Evolutionary conservation across 2,797 vertebrate genomes (phyloP), one percentile per base, ranked within the genome.

Genomic region (Huso huso): DNA sequence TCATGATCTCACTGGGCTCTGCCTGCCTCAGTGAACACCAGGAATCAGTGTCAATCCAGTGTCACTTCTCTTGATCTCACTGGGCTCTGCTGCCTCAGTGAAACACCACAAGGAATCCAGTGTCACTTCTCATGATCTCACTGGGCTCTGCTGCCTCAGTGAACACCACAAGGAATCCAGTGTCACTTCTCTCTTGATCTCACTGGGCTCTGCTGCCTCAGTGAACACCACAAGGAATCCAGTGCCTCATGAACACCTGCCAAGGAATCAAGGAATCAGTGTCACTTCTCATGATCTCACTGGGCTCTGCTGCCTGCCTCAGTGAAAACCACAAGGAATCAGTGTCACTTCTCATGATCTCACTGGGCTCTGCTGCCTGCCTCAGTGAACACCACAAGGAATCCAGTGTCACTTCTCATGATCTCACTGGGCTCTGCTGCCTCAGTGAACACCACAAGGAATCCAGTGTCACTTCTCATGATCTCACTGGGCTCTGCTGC

Each of bases 361-460:
- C 18, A 18, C 18, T 18, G 18, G 18, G 18, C 18, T 18, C 18
- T 18, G 18, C n/a, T n/a, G n/a, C n/a, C 18, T 18, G 18, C 18
- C 18, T 18, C 15, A 18, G 15, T 18, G 15, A 18, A 18, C 15
- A 18, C 15, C 15, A 18, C 15, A 18, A 18, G 1, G 15, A 18
- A 18, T 73, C 72, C 70, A 75, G 65, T 75, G 71, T 72, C 71
- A 72, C 55, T 58, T 58, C 12, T 37, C 37, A 4, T 6, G 1
- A n/a, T 58, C 66, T 76, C 70, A 51, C 18, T 64, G 53, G 69
- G 64, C 69, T 23, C n/a, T 55, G 48, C 62, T 64, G 23, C 62
- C 23, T 10, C 2, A 62, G 10, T 23, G 48, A n/a, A 23, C 51
- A 49, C 0, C 37, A 48, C 65, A 13, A 57, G 48, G 37, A 37